phyloP scores from a whole-genome alignment of 2,113 vertebrate species.

The Dascyllus trimaculatus region DNA sequence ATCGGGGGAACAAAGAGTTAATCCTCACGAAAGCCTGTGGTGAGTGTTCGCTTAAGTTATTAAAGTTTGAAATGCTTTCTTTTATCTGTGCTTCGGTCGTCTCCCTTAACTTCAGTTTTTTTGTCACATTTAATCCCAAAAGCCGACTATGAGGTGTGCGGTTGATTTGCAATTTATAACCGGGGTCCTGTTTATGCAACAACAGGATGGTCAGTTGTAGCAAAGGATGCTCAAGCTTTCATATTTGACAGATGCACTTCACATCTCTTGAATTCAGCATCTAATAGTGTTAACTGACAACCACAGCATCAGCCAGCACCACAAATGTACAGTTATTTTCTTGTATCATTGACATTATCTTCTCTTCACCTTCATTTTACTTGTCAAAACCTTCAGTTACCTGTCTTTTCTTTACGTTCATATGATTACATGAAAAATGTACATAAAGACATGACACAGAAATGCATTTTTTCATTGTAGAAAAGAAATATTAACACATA shows the following conservation, averaged over 20 bases:
- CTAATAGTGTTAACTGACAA: not conserved
- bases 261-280: slow-evolving; percentile 10
- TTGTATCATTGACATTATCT: not conserved
- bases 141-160: slow-evolving; percentile 51
- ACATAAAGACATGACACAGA: no score
- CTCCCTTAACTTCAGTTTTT: slow-evolving; percentile 14
- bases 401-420: no score
- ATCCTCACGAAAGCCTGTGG: slow-evolving; percentile 65
- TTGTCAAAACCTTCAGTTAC: not conserved
- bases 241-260: slow-evolving; percentile 60
- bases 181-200: slow-evolving; percentile 69
- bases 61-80: slow-evolving; percentile 73
- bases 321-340: not conserved
- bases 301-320: not conserved
- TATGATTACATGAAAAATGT: no score
- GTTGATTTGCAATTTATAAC: slow-evolving; percentile 65
- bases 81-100: slow-evolving; percentile 39
- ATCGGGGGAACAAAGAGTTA: slow-evolving; percentile 78
- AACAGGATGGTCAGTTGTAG: slow-evolving; percentile 59
- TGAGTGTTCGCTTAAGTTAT: slow-evolving; percentile 68
- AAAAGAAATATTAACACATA: no score
- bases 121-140: slow-evolving; percentile 64
- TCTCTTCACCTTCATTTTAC: not conserved
- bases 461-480: no score
- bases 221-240: slow-evolving; percentile 68